phyloP scores from a whole-genome alignment of 2,888 invertebrate species.

The Opisthograptis luteolata region DNA sequence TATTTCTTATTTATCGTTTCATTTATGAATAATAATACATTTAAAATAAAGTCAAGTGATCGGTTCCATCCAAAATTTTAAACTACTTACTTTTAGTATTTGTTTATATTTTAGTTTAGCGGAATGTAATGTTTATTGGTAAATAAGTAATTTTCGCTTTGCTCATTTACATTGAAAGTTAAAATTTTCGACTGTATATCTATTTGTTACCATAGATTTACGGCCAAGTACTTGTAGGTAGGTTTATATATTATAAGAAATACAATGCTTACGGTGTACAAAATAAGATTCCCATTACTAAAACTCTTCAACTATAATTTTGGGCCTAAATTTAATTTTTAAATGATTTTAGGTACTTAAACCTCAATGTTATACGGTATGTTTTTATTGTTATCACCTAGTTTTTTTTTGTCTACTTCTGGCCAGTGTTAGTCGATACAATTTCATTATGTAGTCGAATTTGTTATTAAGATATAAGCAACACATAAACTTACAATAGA shows the following conservation, averaged over 20 bases:
- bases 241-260: constrained; percentile 64
- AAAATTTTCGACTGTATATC: constrained; percentile 62
- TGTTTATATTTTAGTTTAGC: constrained; percentile 43
- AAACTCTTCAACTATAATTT: constrained; percentile 44
- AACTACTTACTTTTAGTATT: constrained; percentile 40
- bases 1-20: constrained; percentile 67
- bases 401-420: constrained; percentile 44
- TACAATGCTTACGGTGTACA: constrained; percentile 71
- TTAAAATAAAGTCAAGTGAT: constrained; percentile 40
- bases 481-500: constrained; percentile 61
- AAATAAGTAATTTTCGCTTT: constrained; percentile 55
- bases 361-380: constrained; percentile 49
- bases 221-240: constrained; percentile 78
- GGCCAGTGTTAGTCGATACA: constrained; percentile 73
- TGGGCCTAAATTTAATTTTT: constrained; percentile 61
- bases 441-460: constrained; percentile 56
- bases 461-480: constrained; percentile 59
- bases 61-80: constrained; percentile 65
- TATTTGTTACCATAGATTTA: constrained; percentile 81
- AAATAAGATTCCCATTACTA: constrained; percentile 62
- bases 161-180: constrained; percentile 53
- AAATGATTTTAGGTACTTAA: constrained; percentile 46
- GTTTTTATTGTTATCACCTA: constrained; percentile 47
- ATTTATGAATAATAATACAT: constrained; percentile 53
- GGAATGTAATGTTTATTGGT: constrained; percentile 38